phyloP scores from a whole-genome alignment of 2,888 invertebrate genomes.

The Merodon equestris region DNA sequence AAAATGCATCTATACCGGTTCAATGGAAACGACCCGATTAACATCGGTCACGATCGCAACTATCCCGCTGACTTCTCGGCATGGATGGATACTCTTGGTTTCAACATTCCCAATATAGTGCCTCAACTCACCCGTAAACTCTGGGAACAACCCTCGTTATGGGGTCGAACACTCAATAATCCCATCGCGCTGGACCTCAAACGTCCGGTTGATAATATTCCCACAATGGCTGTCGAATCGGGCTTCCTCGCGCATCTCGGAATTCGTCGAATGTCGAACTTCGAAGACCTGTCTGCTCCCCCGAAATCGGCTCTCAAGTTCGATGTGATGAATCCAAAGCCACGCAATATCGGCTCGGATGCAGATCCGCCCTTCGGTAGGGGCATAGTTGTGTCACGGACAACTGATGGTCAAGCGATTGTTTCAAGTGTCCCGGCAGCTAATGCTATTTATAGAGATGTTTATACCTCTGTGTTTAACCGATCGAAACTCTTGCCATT shows the following conservation, averaged over 20 bases:
- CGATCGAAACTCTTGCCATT: constrained; percentile 92
- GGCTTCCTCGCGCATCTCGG: constrained; percentile 91
- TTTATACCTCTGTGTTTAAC: constrained; percentile 95
- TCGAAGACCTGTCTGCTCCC: constrained; percentile 87
- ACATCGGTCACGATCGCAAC: constrained; percentile 86
- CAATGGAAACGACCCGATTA: constrained; percentile 96
- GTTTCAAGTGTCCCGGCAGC: constrained; percentile 93
- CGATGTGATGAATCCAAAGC: constrained; percentile 87
- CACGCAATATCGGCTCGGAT: constrained; percentile 88
- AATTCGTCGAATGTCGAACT: constrained; percentile 88
- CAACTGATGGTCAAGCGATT: constrained; percentile 88
- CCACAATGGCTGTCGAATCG: constrained; percentile 87
- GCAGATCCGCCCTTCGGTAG: constrained; percentile 93
- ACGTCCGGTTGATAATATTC: constrained; percentile 83
- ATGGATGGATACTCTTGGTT: constrained; percentile 92
- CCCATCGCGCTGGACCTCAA: constrained; percentile 82
- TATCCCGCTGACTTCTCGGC: constrained; percentile 90
- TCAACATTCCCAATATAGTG: constrained; percentile 90
- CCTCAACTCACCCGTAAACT: constrained; percentile 90
- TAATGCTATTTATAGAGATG: constrained; percentile 93
- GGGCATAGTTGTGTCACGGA: constrained; percentile 91
- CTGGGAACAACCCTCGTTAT: constrained; percentile 83
- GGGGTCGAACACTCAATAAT: constrained; percentile 77
- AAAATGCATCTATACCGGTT: constrained; percentile 93
- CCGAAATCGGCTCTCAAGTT: constrained; percentile 89